These are phyloP conservation scores for Eristalis tenax DNA, from an alignment of 2,888 invertebrate genomes.

Conservation along the genomic window DNA sequence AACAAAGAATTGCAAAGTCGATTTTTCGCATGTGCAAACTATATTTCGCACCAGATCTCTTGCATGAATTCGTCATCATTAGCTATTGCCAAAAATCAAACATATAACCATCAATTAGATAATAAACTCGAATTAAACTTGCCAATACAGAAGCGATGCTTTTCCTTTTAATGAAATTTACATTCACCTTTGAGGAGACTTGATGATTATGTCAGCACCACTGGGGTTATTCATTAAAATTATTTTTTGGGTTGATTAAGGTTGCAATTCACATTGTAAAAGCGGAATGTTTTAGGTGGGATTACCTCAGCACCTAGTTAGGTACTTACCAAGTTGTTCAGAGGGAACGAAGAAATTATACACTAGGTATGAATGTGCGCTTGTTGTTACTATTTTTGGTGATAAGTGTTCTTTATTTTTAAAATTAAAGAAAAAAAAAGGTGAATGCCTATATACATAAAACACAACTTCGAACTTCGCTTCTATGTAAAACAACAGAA, in stretches of 20 bases:
- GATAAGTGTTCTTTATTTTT: constrained; percentile 13
- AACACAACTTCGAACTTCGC: background rate
- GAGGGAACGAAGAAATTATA: background rate
- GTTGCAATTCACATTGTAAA: constrained; percentile 6
- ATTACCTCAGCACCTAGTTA: background rate
- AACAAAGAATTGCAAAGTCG: no score
- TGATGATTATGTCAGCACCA: background rate
- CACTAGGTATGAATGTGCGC: background rate
- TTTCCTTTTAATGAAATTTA: background rate
- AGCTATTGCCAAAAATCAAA: constrained; percentile 39
- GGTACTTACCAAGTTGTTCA: constrained; percentile 29
- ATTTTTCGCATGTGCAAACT: constrained; percentile 23
- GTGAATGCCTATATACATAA: background rate
- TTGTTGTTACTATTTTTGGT: background rate
- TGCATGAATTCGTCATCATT: constrained; percentile 29
- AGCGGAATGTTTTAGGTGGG: background rate
- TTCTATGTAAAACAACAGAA: constrained; percentile 27
- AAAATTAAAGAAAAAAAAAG: constrained; percentile 40
- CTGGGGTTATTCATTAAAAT: background rate
- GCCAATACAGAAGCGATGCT: background rate
- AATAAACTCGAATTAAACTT: background rate
- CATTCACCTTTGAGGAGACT: background rate
- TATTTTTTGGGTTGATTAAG: background rate
- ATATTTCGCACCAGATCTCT: background rate
- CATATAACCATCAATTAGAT: background rate